Percentiles rank a stretch among this genome's conserved stretches.
phyloP scores from a whole-genome alignment of 2,888 invertebrate genomes.

The Melanostoma scalare region DNA sequence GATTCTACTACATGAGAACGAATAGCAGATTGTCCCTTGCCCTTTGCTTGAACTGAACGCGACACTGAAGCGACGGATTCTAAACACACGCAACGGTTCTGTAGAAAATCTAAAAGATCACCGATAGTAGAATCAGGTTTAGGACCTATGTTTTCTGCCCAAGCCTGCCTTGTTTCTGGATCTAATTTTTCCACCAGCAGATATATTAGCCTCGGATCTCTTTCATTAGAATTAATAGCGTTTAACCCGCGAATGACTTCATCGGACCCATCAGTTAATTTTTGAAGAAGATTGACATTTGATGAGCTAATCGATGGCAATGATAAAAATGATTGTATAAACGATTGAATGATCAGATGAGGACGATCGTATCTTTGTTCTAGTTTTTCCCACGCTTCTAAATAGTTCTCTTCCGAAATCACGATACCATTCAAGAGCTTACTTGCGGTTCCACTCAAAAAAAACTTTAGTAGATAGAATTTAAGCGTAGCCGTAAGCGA shows the following conservation, averaged over 20 bases:
- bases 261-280: slow-evolving; percentile 55
- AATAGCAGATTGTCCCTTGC: slow-evolving; percentile 6
- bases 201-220: slow-evolving; percentile 49
- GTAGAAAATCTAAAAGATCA: slow-evolving; percentile 36
- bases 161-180: slow-evolving; percentile 23
- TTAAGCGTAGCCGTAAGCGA: slow-evolving; percentile 7
- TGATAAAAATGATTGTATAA: slow-evolving; percentile 7
- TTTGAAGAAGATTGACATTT: slow-evolving; percentile 29
- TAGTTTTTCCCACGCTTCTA: slow-evolving; percentile 24
- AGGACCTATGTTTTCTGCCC: slow-evolving; percentile 22
- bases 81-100: slow-evolving; percentile 37
- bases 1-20: slow-evolving; percentile 39
- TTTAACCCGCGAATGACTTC: slow-evolving; percentile 44
- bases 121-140: slow-evolving; percentile 20
- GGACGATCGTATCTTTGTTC: slow-evolving; percentile 18
- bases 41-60: neutral
- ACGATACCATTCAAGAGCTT: slow-evolving; percentile 8
- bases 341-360: slow-evolving; percentile 27
- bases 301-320: slow-evolving; percentile 19
- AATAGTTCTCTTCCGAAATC: slow-evolving; percentile 14
- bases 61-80: slow-evolving; percentile 19
- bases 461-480: slow-evolving; percentile 9
- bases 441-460: slow-evolving; percentile 7
- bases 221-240: slow-evolving; percentile 24
- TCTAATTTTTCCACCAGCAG: slow-evolving; percentile 33